A percentile compares a stretch with the other conserved stretches of the same genome.
These are phyloP conservation scores for Catalaphyllia jardinei DNA, from an alignment of 64 coral and sea anemone species.

Conservation along the genomic window DNA sequence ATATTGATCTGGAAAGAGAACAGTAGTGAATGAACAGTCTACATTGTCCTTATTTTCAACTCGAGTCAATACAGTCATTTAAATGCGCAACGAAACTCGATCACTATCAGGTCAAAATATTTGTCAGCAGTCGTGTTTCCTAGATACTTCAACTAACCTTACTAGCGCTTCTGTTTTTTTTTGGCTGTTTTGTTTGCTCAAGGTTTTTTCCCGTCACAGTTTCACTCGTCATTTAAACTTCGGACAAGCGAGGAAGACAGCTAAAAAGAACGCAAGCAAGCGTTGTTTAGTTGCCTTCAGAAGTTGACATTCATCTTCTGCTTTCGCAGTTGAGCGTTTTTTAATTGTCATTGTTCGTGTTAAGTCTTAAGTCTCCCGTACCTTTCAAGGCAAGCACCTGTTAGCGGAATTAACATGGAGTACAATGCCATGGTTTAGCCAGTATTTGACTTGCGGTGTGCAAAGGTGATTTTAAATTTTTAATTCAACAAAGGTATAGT, in stretches of 20 bases:
- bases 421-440: not conserved
- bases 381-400: not conserved
- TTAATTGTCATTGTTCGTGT: not conserved
- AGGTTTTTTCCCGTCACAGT: not conserved
- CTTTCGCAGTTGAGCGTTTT: not conserved
- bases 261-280: not conserved
- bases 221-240: not conserved
- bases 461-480: not conserved
- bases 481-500: not conserved
- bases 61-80: not conserved
- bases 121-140: not conserved
- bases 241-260: not conserved
- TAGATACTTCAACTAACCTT: not conserved
- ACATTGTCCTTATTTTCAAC: not conserved
- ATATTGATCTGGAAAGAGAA: not conserved
- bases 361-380: not conserved
- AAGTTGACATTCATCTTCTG: not conserved
- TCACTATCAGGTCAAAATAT: not conserved
- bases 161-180: not conserved
- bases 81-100: not conserved
- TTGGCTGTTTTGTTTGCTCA: not conserved
- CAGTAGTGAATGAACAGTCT: not conserved
- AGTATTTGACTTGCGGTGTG: constrained; percentile 6
- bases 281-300: not conserved
- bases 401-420: not conserved